Base-by-base conservation (phyloP, 2,888 invertebrate species). In the Parasteatoda lunata region DNA sequence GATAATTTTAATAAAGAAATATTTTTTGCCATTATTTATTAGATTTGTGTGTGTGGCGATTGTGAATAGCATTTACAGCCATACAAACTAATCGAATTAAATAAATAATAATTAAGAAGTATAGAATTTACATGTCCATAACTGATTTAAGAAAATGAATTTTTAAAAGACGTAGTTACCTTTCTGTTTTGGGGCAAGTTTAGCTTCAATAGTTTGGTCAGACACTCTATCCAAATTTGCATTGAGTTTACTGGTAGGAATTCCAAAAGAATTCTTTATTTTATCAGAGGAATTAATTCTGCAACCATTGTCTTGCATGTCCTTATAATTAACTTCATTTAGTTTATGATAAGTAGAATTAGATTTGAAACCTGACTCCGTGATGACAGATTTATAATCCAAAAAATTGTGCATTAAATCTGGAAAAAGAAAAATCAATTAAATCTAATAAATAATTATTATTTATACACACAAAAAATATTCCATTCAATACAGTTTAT, bases 171-270 rank as follows among this genome's bases (percentile, higher is more conserved):
- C 30, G 30, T 30, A 30, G 30, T 30, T 90, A 91, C 91, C 91
- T 90, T 88, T 90, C 9, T 88, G 77, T 89, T 91, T 91, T 52
- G 92, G 92, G 75, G 90, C 89, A 6, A 92, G 90, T 7, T 91
- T 89, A 15, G 92, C 90, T 76, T 92, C 92, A 81, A 91, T 91
- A 3, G 91, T 90, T 68, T 84, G 88, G 45, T 77, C 84, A 47
- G 80, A 72, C n/a, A 65, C 59, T 45, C 68, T 52, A 9, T 64
- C 52, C 48, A 81, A 72, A 48, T 68, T 71, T n/a, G 59, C 52
- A 81, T 52, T 78, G 79, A 79, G 80, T 66, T 80, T 80, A 5
- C 70, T 80, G 13, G 88, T 78, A 15, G 81, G 51, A 89, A 88
- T 90, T 90, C 89, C 76, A 90, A 90, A 68, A 78, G 75, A 79